These are phyloP conservation scores for Monodelphis domestica DNA, from an alignment of 2,797 vertebrate genomes.

Conservation along the genomic window DNA sequence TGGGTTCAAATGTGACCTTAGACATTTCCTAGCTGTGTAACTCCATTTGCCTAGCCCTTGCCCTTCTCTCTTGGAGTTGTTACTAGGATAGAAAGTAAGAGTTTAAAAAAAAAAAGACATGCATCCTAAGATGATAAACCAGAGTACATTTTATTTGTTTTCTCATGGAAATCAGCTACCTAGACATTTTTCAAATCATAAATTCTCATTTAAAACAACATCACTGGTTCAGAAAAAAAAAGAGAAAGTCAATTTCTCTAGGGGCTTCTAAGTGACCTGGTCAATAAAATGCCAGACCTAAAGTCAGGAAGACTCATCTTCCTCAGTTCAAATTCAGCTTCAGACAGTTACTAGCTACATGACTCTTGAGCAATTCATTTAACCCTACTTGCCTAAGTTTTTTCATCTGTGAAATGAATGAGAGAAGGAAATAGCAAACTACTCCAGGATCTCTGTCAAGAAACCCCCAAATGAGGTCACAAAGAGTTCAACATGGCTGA, in stretches of 20 bases:
- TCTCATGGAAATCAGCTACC: background rate
- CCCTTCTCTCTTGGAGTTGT: no score
- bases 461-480: background rate
- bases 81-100: no score
- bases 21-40: no score
- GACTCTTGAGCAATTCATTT: background rate
- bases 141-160: background rate
- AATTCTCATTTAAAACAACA: constrained; percentile 20
- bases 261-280: background rate
- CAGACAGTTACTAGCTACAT: background rate
- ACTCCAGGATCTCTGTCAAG: background rate
- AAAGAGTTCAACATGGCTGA: background rate
- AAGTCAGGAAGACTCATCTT: background rate
- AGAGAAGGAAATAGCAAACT: background rate
- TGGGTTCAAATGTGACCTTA: no score
- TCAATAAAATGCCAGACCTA: background rate
- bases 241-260: background rate
- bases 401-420: background rate
- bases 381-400: background rate
- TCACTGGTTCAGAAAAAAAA: background rate
- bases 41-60: no score
- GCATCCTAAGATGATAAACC: constrained; percentile 2
- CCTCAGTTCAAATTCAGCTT: background rate
- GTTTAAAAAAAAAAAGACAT: no score
- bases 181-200: background rate